These are phyloP conservation scores for Heliconius ethilla DNA, from an alignment of 2,888 invertebrate species.

Conservation along the genomic window DNA sequence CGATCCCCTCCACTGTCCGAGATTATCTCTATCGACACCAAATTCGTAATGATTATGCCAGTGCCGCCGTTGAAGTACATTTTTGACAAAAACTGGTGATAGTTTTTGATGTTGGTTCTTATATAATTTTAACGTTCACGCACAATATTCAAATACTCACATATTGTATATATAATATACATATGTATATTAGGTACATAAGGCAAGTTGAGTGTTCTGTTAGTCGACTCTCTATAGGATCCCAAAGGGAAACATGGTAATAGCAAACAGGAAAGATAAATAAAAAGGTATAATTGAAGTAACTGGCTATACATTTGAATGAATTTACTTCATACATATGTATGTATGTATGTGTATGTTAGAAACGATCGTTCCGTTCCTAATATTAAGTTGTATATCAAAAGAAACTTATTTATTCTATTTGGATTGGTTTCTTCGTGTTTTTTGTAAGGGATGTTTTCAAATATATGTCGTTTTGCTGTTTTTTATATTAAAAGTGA, in stretches of 20 bases:
- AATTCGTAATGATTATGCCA: no score
- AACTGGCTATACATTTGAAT: conserved; percentile 17
- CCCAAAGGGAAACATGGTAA: conserved; percentile 7
- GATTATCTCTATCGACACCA: no score
- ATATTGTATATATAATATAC: neutral
- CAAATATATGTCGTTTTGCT: neutral
- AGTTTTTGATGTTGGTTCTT: neutral
- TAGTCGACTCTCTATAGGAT: neutral
- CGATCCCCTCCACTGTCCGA: no score
- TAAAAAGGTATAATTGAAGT: conserved; percentile 17
- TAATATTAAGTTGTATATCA: conserved; percentile 19
- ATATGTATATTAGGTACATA: neutral
- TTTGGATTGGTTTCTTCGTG: neutral
- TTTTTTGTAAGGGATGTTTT: neutral
- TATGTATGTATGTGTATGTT: neutral
- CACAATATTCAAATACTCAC: neutral
- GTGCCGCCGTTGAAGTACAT: no score
- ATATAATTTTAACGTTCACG: neutral
- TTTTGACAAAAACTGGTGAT: no score
- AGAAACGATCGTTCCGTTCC: neutral
- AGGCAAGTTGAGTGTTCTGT: conserved; percentile 17
- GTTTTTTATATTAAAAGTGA: neutral
- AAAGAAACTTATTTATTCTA: conserved; percentile 12
- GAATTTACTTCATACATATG: conserved; percentile 18
- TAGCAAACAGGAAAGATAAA: conserved; percentile 16